Percentiles rank a stretch among this genome's conserved stretches.
Evolutionary conservation across 2,888 invertebrate species (phyloP).

Genomic region (Heliconius sara): DNA sequence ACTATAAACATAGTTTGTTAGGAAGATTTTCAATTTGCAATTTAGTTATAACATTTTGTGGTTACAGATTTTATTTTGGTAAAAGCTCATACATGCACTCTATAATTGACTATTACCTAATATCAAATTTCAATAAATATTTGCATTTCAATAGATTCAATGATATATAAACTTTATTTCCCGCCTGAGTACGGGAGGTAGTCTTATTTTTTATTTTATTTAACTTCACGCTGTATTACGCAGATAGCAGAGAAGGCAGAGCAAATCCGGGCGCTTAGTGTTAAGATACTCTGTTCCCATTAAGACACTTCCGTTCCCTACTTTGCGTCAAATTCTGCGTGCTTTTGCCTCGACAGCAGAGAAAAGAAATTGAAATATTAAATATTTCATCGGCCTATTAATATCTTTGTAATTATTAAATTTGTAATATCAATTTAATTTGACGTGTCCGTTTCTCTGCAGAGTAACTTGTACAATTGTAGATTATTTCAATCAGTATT

Average conservation of each 20-base stretch:
- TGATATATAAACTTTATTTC: no score
- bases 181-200: no score
- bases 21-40: constrained; percentile 4
- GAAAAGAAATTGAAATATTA: no score
- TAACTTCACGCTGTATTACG: no score
- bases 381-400: no score
- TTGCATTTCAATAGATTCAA: background rate
- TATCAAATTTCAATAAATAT: background rate
- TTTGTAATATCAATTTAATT: background rate
- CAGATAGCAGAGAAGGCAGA: no score
- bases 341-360: no score
- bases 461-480: background rate
- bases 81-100: background rate
- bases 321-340: no score
- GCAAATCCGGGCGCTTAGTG: no score
- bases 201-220: no score
- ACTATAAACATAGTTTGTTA: background rate
- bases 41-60: constrained; percentile 3
- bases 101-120: background rate
- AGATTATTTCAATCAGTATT: background rate
- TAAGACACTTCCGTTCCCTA: no score
- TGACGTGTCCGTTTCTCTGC: background rate
- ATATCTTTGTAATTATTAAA: background rate
- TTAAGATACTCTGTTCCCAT: no score
- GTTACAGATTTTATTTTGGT: background rate